Conservation (phyloP, 2,113 vertebrate species). For the Gnathonemus longibarbis region DNA sequence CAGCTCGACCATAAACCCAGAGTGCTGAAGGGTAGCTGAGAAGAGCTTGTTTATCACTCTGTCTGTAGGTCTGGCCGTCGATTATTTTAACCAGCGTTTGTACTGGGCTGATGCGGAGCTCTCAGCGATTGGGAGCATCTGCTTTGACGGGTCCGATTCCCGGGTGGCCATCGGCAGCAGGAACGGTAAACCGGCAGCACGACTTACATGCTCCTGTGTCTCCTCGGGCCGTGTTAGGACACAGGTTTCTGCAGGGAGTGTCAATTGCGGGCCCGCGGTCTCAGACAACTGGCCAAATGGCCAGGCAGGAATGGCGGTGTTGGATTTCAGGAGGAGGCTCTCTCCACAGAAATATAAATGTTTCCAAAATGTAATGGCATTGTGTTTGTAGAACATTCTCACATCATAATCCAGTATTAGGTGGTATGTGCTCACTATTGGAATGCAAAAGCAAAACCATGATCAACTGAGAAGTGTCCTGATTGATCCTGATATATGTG, state of each 20-base stretch:
- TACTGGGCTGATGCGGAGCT: constrained; percentile 96
- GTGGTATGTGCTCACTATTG: not conserved
- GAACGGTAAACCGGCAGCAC: constrained; percentile 66
- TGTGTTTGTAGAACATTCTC: not conserved
- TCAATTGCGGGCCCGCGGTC: not conserved
- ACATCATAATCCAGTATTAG: not conserved
- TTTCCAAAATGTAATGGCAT: not conserved
- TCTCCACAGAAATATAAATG: not conserved
- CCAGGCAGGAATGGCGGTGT: not conserved
- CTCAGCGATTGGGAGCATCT: constrained; percentile 84
- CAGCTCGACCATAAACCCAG: not conserved
- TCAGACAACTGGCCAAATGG: not conserved
- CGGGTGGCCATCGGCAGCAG: constrained; percentile 75
- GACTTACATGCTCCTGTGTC: not conserved
- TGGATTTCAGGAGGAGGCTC: not conserved
- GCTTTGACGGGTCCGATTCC: constrained; percentile 81
- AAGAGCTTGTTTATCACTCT: constrained; percentile 39
- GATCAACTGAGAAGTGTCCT: not conserved
- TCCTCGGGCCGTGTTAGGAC: not conserved
- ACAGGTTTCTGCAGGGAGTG: not conserved
- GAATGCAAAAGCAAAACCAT: not conserved
- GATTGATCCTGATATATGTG: not conserved
- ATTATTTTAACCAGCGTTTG: constrained; percentile 86
- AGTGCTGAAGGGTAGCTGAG: constrained; percentile 24
- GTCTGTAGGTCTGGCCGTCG: constrained; percentile 80